Conservation (phyloP, 2,797 vertebrate species). For the Lepilemur ruficaudatus region DNA sequence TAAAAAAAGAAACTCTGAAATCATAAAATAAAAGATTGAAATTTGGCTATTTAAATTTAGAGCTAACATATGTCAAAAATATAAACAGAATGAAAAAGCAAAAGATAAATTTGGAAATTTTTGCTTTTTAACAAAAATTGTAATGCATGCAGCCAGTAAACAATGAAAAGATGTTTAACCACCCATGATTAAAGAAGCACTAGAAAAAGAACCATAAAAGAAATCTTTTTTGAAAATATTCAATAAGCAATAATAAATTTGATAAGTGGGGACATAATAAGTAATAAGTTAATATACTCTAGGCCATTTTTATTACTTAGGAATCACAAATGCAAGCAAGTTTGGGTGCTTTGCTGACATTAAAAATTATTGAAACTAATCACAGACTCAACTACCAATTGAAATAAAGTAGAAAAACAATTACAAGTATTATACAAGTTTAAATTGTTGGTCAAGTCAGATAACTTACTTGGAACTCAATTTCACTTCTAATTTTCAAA, state of each 20-base stretch:
- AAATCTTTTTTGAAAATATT: constrained; percentile 22
- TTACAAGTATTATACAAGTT: neutral
- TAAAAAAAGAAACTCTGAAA: constrained; percentile 5
- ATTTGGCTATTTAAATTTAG: constrained; percentile 1
- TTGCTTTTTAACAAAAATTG: constrained; percentile 27
- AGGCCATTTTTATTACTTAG: neutral
- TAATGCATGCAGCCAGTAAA: neutral
- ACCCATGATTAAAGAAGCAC: neutral
- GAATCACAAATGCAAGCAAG: constrained; percentile 15
- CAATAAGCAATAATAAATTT: neutral
- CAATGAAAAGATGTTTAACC: neutral
- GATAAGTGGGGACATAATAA: constrained; percentile 1
- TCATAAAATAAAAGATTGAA: neutral
- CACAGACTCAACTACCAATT: neutral
- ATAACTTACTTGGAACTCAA: constrained; percentile 29
- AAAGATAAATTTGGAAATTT: neutral
- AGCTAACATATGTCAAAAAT: neutral
- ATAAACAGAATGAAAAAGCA: constrained; percentile 4
- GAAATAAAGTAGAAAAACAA: constrained; percentile 17
- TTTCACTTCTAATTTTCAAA: constrained; percentile 52
- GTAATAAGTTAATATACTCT: neutral
- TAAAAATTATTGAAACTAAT: constrained; percentile 20
- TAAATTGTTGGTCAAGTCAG: constrained; percentile 44
- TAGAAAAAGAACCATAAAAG: neutral
- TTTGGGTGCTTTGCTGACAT: constrained; percentile 4